A percentile compares a stretch with the other conserved stretches of the same genome.
Evolutionary conservation across 2,797 vertebrate genomes (phyloP).

Genomic region (Chaetodon trifasciatus): DNA sequence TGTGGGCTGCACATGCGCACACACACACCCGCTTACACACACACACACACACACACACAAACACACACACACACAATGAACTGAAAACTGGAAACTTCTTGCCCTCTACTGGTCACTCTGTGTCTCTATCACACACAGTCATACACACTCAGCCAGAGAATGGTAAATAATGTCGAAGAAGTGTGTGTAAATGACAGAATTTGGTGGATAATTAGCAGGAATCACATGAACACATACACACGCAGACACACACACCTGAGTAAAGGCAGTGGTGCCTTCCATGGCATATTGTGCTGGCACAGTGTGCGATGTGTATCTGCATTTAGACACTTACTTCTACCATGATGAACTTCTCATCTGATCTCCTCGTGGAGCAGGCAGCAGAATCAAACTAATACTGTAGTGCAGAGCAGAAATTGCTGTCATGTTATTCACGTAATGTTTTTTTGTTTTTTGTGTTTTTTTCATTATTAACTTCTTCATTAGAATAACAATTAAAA

Average conservation of each 20-base stretch:
- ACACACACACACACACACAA: background rate
- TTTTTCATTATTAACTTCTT: too few species aligned
- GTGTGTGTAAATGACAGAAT: background rate
- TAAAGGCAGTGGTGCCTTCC: too few species aligned
- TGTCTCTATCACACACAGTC: background rate
- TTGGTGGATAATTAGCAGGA: background rate
- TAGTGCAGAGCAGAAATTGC: background rate
- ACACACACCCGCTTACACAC: background rate
- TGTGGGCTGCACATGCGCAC: constrained; percentile 17
- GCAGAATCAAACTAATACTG: background rate
- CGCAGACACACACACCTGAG: constrained; percentile 14
- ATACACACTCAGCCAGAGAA: background rate
- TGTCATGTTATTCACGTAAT: background rate
- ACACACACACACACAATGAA: background rate
- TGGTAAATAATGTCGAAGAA: background rate
- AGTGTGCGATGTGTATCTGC: constrained; percentile 33
- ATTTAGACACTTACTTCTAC: constrained; percentile 16
- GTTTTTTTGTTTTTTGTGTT: background rate
- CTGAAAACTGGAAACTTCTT: constrained; percentile 55
- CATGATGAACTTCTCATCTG: background rate
- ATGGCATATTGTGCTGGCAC: background rate
- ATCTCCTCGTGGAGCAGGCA: background rate
- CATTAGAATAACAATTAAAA: too few species aligned
- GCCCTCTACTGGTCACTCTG: constrained; percentile 72
- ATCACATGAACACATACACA: background rate